Conservation (phyloP, 2,797 vertebrate genomes). For the Hyperoplus immaculatus region DNA sequence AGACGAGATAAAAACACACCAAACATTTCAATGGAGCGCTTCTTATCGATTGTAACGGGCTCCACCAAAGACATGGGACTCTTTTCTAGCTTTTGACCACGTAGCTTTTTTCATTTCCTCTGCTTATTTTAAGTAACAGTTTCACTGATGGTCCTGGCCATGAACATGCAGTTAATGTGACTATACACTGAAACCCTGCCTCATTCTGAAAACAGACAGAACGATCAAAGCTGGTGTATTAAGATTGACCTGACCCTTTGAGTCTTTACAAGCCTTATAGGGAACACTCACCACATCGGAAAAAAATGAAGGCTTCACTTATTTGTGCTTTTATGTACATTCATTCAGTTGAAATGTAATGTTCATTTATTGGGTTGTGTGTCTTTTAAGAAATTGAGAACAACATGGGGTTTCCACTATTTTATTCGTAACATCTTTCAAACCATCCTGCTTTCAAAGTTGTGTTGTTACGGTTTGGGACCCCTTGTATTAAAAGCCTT, state of each 20-base stretch:
- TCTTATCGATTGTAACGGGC: background rate
- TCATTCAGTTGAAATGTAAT: conserved; percentile 39
- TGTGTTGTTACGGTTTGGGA: conserved; percentile 49
- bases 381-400: conserved; percentile 15
- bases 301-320: conserved; percentile 67
- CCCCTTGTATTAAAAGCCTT: conserved; percentile 40
- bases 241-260: conserved; percentile 23
- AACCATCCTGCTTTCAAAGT: conserved; percentile 5
- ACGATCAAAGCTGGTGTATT: conserved; percentile 38
- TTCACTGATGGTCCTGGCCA: conserved; percentile 21
- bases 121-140: conserved; percentile 28
- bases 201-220: conserved; percentile 40
- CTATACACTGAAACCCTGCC: conserved; percentile 71
- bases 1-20: conserved; percentile 12
- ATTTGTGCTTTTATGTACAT: conserved; percentile 47
- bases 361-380: conserved; percentile 32
- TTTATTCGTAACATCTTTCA: conserved; percentile 16
- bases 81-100: conserved; percentile 24
- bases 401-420: conserved; percentile 28
- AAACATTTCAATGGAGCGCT: conserved; percentile 14
- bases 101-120: conserved; percentile 36
- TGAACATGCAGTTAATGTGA: conserved; percentile 67
- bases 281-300: conserved; percentile 58
- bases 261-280: conserved; percentile 49
- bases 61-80: conserved; percentile 32